Percentiles rank a stretch among this genome's conserved stretches.
phyloP scores from a whole-genome alignment of 2,113 vertebrate genomes.

The Neogale vison region DNA sequence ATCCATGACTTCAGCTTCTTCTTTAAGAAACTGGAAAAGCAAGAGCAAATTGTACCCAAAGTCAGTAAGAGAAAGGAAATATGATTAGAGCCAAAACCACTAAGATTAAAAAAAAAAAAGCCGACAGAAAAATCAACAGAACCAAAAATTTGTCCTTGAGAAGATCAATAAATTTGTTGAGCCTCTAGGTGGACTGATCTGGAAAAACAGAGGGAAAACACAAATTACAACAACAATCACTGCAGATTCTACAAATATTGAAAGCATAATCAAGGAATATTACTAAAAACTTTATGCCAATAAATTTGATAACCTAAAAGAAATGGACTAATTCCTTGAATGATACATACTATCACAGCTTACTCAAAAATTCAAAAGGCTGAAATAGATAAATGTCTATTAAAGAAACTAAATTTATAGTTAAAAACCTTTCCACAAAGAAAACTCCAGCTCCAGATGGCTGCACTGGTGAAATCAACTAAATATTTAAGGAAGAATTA shows the following conservation, averaged over 20 bases:
- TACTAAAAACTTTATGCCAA: constrained; percentile 17
- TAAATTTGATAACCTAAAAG: not conserved
- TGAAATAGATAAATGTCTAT: not conserved
- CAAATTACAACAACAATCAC: constrained; percentile 14
- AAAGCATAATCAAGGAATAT: not conserved
- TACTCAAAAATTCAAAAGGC: not conserved
- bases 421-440: not conserved
- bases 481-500: not conserved
- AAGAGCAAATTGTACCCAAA: not conserved
- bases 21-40: not conserved
- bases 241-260: not conserved
- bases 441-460: not conserved
- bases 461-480: not conserved
- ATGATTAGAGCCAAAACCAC: not conserved
- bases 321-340: constrained; percentile 30
- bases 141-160: constrained; percentile 1
- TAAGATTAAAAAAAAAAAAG: not conserved
- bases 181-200: not conserved
- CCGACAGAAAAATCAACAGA: not conserved
- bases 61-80: not conserved
- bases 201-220: not conserved
- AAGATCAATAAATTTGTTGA: constrained; percentile 36
- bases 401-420: not conserved
- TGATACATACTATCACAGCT: not conserved
- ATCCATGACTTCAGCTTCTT: not conserved